These are phyloP conservation scores for Synanthedon myopaeformis DNA, from an alignment of 2,888 invertebrate species.

Conservation along the genomic window DNA sequence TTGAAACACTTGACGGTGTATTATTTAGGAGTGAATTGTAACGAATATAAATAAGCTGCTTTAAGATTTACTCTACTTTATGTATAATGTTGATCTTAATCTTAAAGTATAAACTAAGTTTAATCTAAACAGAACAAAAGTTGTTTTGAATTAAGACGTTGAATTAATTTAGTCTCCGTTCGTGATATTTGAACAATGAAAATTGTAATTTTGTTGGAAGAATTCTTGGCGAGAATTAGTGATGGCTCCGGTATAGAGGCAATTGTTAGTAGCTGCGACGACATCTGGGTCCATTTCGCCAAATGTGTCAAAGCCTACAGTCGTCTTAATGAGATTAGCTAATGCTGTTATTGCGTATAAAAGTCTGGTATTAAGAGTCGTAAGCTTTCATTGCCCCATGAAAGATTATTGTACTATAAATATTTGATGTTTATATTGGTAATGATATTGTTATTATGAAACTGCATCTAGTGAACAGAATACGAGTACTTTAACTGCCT, in stretches of 20 bases:
- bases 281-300: constrained; percentile 12
- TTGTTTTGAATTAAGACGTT: constrained; percentile 7
- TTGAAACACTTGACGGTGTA: constrained; percentile 4
- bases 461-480: no score
- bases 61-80: not conserved
- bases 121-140: constrained; percentile 1
- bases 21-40: not conserved
- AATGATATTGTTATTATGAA: no score
- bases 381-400: constrained; percentile 16
- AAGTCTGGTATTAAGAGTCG: constrained; percentile 20
- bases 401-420: not conserved
- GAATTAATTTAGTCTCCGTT: constrained; percentile 13
- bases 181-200: constrained; percentile 15
- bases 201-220: constrained; percentile 14
- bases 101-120: not conserved
- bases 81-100: not conserved
- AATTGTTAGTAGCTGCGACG: constrained; percentile 13
- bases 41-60: not conserved
- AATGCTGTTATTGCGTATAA: constrained; percentile 20
- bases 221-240: constrained; percentile 10
- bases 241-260: constrained; percentile 14
- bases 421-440: no score
- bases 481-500: no score
- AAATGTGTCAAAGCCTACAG: constrained; percentile 2
- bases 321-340: constrained; percentile 11